phyloP scores from a whole-genome alignment of 2,888 invertebrate genomes.

The Eupithecia pulchellata region DNA sequence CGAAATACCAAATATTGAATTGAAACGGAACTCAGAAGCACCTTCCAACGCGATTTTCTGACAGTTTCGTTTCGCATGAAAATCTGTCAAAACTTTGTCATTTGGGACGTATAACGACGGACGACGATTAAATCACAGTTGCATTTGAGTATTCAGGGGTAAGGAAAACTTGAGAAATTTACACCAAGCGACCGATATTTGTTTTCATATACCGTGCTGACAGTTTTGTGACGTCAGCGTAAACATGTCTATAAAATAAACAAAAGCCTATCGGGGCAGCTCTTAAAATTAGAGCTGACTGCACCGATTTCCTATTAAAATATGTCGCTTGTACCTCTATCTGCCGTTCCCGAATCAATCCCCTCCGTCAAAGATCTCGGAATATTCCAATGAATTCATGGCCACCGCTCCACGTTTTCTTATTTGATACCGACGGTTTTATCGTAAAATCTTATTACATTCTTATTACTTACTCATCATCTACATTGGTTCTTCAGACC shows the following conservation, averaged over 20 bases:
- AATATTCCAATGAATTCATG: not conserved
- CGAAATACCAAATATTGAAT: no score
- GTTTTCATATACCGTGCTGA: not conserved
- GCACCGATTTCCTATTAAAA: no score
- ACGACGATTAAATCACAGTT: no score
- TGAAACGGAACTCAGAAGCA: no score
- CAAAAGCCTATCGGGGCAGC: not conserved
- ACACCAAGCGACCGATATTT: not conserved
- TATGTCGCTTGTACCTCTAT: no score
- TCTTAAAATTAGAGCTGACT: not conserved
- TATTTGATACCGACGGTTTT: conserved; percentile 1
- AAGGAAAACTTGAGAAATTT: not conserved
- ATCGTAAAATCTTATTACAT: not conserved
- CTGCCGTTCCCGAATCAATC: no score
- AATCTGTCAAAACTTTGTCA: no score
- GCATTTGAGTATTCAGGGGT: no score
- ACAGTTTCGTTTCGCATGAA: no score
- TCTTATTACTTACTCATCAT: conserved; percentile 31
- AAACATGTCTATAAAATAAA: not conserved
- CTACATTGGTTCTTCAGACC: conserved; percentile 42
- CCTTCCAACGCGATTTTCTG: no score
- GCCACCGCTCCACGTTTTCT: not conserved
- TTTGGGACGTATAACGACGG: no score
- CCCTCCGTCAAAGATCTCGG: not conserved
- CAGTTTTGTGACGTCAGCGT: not conserved